These are phyloP conservation scores for Lacerta bilineata DNA, from an alignment of 2,797 vertebrate species.

Conservation along the genomic window DNA sequence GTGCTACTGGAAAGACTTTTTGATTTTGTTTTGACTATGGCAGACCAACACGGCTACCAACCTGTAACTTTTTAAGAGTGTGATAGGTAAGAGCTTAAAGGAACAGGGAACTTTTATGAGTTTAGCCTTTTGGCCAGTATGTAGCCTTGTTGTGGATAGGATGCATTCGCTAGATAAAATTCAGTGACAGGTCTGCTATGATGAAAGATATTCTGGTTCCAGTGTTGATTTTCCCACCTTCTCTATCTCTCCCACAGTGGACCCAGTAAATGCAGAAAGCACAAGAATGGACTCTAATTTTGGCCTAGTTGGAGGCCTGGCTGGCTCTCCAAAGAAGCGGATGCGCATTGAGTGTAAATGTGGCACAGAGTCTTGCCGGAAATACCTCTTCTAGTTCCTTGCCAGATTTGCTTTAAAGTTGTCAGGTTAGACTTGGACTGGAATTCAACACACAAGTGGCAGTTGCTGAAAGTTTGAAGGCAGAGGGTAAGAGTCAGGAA, in stretches of 20 bases:
- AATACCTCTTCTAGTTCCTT: constrained; percentile 87
- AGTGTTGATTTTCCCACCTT: background rate
- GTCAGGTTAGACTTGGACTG: background rate
- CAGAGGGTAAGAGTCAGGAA: constrained; percentile 21
- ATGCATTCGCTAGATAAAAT: background rate
- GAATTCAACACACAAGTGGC: constrained; percentile 10
- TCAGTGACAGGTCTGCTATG: background rate
- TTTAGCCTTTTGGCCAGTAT: background rate
- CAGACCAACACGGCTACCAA: too few relatives aligned
- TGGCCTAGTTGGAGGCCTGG: constrained; percentile 82
- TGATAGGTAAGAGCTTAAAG: background rate
- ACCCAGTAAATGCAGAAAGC: constrained; percentile 90
- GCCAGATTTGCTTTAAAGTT: background rate
- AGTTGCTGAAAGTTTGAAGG: constrained; percentile 15
- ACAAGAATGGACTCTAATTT: constrained; percentile 93
- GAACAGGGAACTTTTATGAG: background rate
- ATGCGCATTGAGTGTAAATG: constrained; percentile 91
- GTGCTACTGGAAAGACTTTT: too few relatives aligned
- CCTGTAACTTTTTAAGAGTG: background rate
- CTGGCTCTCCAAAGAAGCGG: constrained; percentile 87
- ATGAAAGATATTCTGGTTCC: background rate
- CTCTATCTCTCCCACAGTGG: constrained; percentile 79
- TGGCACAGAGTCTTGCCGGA: constrained; percentile 87
- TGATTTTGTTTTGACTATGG: too few relatives aligned
- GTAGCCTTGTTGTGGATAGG: background rate